Base-by-base conservation (phyloP, 2,888 invertebrate species). In the Tenthredo notha region DNA sequence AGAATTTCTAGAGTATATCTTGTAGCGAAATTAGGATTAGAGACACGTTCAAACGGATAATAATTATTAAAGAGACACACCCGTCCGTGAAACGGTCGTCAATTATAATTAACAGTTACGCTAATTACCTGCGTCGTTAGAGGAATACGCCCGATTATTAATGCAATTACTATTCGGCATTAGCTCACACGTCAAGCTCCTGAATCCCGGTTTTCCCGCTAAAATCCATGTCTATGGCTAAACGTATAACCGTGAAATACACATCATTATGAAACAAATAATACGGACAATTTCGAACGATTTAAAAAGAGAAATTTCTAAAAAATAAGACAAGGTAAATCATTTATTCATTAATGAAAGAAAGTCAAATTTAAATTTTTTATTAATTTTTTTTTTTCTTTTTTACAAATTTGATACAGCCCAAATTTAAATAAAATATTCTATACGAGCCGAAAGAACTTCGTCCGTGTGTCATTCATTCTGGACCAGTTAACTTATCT, bases 81-180 rank as follows among this genome's bases (percentile, higher is more conserved):
- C 72, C 72, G 72, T 54, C 5, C 77, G 77, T 43, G 77, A n/a
- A 77, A 77, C 50, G 77, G 77, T 80, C 40, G 88, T 88, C 88
- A 88, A 89, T 89, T 87, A 86, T 85, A 87, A 89, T 87, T 87
- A 88, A 87, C 86, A 86, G 86, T 86, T 86, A 54, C 84, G 86
- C 86, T 89, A 89, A 89, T 89, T 88, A 88, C 85, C 61, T 84
- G 85, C 85, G 86, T 87, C 87, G 86, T 87, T 87, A 87, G 67
- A 84, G 67, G 82, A 86, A 85, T 85, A 74, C 65, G 85, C 40
- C 85, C 85, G 84, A 87, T 88, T 88, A 88, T 88, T 87, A 88
- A 88, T 88, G 88, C 88, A 88, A 88, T 88, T 88, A 88, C 82
- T 85, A 54, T 72, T 83, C 80, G 40, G 61, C 21, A 37, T 29